Percentiles rank a stretch among this genome's conserved stretches.
These are phyloP conservation scores for Sebastes oblongus DNA, from an alignment of 2,797 vertebrate species.

Conservation along the genomic window DNA sequence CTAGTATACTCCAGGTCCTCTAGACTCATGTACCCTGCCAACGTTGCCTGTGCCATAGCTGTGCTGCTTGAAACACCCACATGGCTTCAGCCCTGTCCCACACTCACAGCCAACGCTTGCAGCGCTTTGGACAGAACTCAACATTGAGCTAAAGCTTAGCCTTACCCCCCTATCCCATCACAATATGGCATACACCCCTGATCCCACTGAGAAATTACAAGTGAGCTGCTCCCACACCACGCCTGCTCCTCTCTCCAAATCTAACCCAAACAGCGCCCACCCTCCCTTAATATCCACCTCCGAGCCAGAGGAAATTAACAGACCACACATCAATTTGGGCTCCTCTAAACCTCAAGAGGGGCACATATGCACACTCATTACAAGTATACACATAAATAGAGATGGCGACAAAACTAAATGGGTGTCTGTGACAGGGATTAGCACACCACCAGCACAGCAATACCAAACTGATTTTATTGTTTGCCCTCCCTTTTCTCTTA, in stretches of 20 bases:
- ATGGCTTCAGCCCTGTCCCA: constrained; percentile 32
- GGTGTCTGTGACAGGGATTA: constrained; percentile 57
- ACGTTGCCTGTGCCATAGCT: constrained; percentile 6
- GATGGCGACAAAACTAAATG: constrained; percentile 36
- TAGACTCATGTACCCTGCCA: constrained; percentile 20
- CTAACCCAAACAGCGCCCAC: constrained; percentile 72
- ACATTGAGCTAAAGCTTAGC: constrained; percentile 7
- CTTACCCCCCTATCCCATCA: constrained; percentile 10
- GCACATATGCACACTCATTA: constrained; percentile 36
- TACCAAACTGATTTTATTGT: constrained; percentile 51
- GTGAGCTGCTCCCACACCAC: constrained; percentile 43
- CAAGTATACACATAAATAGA: constrained; percentile 34
- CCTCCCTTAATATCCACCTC: constrained; percentile 50
- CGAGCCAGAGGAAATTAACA: constrained; percentile 69
- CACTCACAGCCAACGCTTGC: constrained; percentile 46
- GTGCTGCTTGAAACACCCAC: constrained; percentile 22
- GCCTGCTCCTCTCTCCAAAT: constrained; percentile 40
- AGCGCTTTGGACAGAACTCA: constrained; percentile 49
- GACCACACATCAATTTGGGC: constrained; percentile 68
- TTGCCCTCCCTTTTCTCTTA: constrained; percentile 55
- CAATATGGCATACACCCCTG: constrained; percentile 54
- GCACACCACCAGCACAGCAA: constrained; percentile 23
- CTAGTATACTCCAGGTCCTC: neutral
- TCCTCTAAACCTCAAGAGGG: constrained; percentile 50
- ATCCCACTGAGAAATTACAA: constrained; percentile 61